Percentiles rank a stretch among this genome's conserved stretches.
These are phyloP conservation scores for Xenopus tropicalis DNA, from an alignment of 2,113 vertebrate genomes.

Conservation along the genomic window UCB_Xtro_10.0 CM004445.2:91621001-91621500, in stretches of 20 bases:
- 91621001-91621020: neutral
- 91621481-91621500: neutral
- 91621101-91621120: neutral
- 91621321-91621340: neutral
- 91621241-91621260: too few relatives aligned
- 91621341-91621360: neutral
- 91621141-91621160: neutral
- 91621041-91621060: constrained; percentile 45
- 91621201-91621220: neutral
- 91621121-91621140: neutral
- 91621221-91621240: neutral
- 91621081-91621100: neutral
- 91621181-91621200: neutral
- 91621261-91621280: too few relatives aligned
- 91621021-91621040: neutral
- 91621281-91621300: too few relatives aligned
- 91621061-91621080: constrained; percentile 10
- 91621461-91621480: neutral
- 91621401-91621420: too few relatives aligned
- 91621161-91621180: neutral
- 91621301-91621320: too few relatives aligned
- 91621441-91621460: neutral
- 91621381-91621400: too few relatives aligned
- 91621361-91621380: too few relatives aligned
- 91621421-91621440: too few relatives aligned